Conservation (phyloP, 2,797 vertebrate genomes). For the Gambusia yucatana region DNA sequence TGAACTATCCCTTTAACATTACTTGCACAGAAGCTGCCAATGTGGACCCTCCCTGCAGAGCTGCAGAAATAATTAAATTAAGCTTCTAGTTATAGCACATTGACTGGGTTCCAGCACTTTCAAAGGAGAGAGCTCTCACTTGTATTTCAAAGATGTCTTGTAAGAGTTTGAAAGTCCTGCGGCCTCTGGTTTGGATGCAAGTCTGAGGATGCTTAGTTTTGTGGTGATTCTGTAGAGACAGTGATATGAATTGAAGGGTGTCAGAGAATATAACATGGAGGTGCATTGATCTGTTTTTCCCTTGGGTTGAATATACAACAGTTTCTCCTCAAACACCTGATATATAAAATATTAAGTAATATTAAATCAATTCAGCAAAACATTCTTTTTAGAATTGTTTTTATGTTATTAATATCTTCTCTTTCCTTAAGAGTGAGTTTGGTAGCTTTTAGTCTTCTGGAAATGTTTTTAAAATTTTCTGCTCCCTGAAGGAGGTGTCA, state of each 20-base stretch:
- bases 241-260: constrained; percentile 27
- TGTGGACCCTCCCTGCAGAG: constrained; percentile 43
- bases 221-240: constrained; percentile 11
- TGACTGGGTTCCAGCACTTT: constrained; percentile 47
- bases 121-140: constrained; percentile 35
- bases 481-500: constrained; percentile 30
- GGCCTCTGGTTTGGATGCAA: constrained; percentile 39
- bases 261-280: constrained; percentile 47
- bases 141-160: constrained; percentile 57
- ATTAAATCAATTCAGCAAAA: constrained; percentile 15
- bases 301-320: constrained; percentile 14
- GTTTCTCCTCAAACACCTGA: constrained; percentile 7
- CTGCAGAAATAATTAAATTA: constrained; percentile 55
- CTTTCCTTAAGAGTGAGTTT: background rate
- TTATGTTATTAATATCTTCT: background rate
- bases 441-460: constrained; percentile 1
- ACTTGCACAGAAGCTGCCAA: constrained; percentile 40
- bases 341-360: background rate
- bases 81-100: constrained; percentile 49
- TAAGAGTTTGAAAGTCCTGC: constrained; percentile 55
- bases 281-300: constrained; percentile 15
- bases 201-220: constrained; percentile 26
- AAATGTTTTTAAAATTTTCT: constrained; percentile 24
- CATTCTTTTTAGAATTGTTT: background rate
- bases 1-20: constrained; percentile 35